phyloP scores from a whole-genome alignment of 2,888 invertebrate species.

The Itoplectis maculator region DNA sequence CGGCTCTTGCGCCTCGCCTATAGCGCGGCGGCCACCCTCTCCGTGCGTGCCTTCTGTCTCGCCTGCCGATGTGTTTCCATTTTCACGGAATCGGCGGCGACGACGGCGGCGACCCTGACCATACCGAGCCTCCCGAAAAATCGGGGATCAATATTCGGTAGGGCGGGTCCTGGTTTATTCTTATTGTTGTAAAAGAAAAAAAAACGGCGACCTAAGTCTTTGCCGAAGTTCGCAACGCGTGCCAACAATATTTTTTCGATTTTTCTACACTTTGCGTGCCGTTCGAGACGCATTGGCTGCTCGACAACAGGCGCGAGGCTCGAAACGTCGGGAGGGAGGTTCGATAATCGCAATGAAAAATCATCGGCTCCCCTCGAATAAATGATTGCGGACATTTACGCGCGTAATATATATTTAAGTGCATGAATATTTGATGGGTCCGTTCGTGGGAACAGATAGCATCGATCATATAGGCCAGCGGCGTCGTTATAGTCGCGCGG shows the following conservation, averaged over 20 bases:
- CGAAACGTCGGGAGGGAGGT: too few species aligned
- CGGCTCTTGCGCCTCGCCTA: background rate
- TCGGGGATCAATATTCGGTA: slow-evolving; percentile 68
- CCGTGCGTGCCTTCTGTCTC: background rate
- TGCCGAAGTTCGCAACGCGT: too few species aligned
- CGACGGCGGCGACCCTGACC: slow-evolving; percentile 73
- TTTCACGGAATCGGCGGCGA: slow-evolving; percentile 35
- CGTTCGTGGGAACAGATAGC: background rate
- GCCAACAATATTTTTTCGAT: too few species aligned
- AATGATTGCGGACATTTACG: background rate
- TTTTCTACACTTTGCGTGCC: too few species aligned
- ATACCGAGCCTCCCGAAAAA: slow-evolving; percentile 66
- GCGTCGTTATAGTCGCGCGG: background rate
- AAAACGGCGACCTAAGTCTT: too few species aligned
- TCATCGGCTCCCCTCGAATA: background rate
- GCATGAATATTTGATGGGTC: slow-evolving; percentile 11
- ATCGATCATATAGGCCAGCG: background rate
- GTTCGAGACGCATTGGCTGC: too few species aligned
- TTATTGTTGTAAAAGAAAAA: background rate
- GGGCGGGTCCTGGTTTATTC: slow-evolving; percentile 16
- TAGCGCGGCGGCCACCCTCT: background rate
- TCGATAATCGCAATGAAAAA: background rate
- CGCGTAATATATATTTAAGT: background rate
- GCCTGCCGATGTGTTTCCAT: slow-evolving; percentile 8
- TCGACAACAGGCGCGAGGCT: too few species aligned